Evolutionary conservation across 2,888 invertebrate genomes (phyloP), one percentile per base, ranked within the genome.

Genomic region (Protodeltote pygarga): DNA sequence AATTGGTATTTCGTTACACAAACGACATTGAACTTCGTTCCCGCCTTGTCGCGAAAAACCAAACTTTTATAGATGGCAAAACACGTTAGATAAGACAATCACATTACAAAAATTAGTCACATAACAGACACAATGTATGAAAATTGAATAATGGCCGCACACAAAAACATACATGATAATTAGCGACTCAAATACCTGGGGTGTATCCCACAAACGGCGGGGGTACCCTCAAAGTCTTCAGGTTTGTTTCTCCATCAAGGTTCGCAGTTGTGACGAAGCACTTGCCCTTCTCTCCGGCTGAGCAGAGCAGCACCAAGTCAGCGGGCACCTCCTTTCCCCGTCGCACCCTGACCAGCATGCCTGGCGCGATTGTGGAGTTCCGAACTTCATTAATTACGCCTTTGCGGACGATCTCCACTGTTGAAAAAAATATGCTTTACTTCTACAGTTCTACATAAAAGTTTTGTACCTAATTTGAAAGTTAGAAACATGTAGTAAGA

Each of bases 221-320:
- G 0, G 89, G 89, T 1, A 92, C 92, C 47, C 92, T 75, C 45
- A 92, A 51, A 46, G 95, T 95, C 89, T 96, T 96, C 31, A 96
- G 85, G 75, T 95, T 96, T 1, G 95, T 95, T 83, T 96, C 96
- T 0, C 97, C 97, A 72, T 97, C 97, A 29, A 97, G 90, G 83
- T 97, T 97, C n/a, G 97, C 96, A 0, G 97, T 97, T 17, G 96
- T 97, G 29, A 97, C 93, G 80, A 93, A 95, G 74, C 97, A 97
- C 66, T 94, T 94, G 0, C 95, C 95, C 46, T 93, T 93, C 1
- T 92, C 88, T 50, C 96, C 95, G 1, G 94, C 94, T 0, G 95
- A 94, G 14, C 95, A 94, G 0, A 97, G 81, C 53, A 97, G 79
- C 4, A 97, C 93, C 58, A 97, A 75, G 85, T 97, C 97, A 50